Evolutionary conservation across 1,140 invertebrate species (phyloP).

Genomic region (Drosophila repletoides): DNA sequence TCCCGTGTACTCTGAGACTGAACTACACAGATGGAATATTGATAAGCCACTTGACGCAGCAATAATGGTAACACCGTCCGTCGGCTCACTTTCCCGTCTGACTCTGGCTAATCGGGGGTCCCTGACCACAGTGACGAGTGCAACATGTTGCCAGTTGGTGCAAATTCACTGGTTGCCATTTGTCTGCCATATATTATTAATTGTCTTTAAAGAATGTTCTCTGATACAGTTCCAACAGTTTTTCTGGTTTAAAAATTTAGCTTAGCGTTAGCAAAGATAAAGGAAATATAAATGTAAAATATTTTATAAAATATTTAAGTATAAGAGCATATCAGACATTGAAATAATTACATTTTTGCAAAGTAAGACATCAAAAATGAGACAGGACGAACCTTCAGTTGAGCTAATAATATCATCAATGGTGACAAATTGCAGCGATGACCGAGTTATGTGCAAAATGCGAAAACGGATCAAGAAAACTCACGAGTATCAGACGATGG

Average conservation of each 20-base stretch:
- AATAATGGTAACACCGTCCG: constrained; percentile 19
- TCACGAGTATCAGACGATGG: constrained; percentile 8
- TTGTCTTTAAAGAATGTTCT: no score
- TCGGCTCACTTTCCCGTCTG: constrained; percentile 23
- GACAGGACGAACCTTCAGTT: constrained; percentile 10
- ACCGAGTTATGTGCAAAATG: constrained; percentile 41
- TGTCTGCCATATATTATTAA: no score
- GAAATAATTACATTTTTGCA: no score
- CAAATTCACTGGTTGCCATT: constrained; percentile 49
- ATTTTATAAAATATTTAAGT: no score
- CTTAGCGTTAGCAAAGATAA: no score
- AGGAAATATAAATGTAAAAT: no score
- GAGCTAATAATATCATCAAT: constrained; percentile 52
- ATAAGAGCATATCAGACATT: no score
- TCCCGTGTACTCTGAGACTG: constrained; percentile 36
- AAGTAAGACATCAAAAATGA: not conserved
- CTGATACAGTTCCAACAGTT: no score
- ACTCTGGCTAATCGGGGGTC: constrained; percentile 35
- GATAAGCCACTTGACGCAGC: constrained; percentile 49
- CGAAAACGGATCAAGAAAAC: constrained; percentile 32
- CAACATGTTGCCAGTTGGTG: constrained; percentile 62
- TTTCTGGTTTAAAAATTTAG: no score
- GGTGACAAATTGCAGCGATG: constrained; percentile 31
- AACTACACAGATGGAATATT: constrained; percentile 73
- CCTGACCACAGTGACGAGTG: constrained; percentile 3